phyloP scores from a whole-genome alignment of 2,888 invertebrate genomes.

The Serrognathus titanus region DNA sequence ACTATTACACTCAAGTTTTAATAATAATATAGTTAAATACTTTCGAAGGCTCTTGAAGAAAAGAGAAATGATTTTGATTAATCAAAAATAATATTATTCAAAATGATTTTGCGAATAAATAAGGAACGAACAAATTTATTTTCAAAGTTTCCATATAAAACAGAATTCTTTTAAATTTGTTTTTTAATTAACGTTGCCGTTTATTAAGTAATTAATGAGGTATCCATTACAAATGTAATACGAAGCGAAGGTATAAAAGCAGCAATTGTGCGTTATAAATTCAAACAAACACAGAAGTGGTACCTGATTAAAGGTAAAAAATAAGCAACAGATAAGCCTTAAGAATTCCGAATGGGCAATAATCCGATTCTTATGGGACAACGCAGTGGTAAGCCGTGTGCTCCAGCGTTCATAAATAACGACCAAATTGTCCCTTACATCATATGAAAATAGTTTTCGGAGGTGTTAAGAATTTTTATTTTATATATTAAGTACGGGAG shows the following conservation, averaged over 20 bases:
- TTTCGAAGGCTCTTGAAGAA: too few relatives aligned
- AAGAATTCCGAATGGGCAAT: constrained; percentile 25
- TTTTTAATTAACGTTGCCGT: too few relatives aligned
- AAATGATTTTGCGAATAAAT: too few relatives aligned
- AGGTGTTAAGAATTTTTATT: constrained; percentile 31
- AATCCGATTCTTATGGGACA: constrained; percentile 26
- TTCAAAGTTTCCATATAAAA: too few relatives aligned
- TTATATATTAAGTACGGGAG: constrained; percentile 23
- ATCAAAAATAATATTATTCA: too few relatives aligned
- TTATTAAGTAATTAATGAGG: too few relatives aligned
- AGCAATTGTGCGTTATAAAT: not conserved
- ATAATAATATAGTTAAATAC: too few relatives aligned
- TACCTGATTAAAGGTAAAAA: constrained; percentile 12
- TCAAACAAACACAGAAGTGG: constrained; percentile 11
- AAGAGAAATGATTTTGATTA: too few relatives aligned
- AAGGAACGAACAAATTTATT: too few relatives aligned
- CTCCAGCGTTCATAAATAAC: constrained; percentile 27
- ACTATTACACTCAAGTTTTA: too few relatives aligned
- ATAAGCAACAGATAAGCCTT: constrained; percentile 21
- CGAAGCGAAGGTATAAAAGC: not conserved
- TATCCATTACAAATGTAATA: too few relatives aligned
- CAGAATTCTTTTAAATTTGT: too few relatives aligned
- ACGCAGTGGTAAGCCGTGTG: constrained; percentile 24
- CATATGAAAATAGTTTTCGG: constrained; percentile 22
- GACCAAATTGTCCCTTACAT: constrained; percentile 28